Conservation (phyloP, 2,888 invertebrate genomes). For the Nymphalis urticae region DNA sequence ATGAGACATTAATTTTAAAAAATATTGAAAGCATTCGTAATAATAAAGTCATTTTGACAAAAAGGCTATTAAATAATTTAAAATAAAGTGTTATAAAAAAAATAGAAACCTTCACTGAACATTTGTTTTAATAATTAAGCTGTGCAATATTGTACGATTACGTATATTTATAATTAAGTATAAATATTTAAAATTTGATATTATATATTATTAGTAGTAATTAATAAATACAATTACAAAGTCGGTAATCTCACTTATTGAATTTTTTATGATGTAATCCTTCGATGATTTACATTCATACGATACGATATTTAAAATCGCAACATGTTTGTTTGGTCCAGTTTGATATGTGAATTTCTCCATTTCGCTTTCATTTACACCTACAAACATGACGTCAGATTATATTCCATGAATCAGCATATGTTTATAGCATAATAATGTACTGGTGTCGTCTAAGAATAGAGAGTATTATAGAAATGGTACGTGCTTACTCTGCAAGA, state of each 20-base stretch:
- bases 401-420: constrained; percentile 20
- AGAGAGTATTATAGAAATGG: constrained; percentile 6
- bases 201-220: no score
- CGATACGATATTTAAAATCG: constrained; percentile 1
- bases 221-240: no score
- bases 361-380: constrained; percentile 24
- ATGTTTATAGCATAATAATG: constrained; percentile 16
- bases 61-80: no score
- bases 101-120: no score
- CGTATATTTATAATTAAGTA: no score
- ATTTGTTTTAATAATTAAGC: not conserved
- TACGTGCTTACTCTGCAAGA: not conserved
- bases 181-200: no score
- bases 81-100: no score
- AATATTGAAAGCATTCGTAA: no score
- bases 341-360: constrained; percentile 16
- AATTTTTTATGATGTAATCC: not conserved
- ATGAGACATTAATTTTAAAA: no score
- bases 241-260: no score
- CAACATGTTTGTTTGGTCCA: not conserved
- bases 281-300: not conserved
- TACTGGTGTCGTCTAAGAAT: constrained; percentile 8
- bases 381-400: constrained; percentile 19
- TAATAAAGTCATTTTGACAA: no score
- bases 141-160: no score